phyloP scores from a whole-genome alignment of 2,113 vertebrate species.

The Beaufortia kweichowensis region DNA sequence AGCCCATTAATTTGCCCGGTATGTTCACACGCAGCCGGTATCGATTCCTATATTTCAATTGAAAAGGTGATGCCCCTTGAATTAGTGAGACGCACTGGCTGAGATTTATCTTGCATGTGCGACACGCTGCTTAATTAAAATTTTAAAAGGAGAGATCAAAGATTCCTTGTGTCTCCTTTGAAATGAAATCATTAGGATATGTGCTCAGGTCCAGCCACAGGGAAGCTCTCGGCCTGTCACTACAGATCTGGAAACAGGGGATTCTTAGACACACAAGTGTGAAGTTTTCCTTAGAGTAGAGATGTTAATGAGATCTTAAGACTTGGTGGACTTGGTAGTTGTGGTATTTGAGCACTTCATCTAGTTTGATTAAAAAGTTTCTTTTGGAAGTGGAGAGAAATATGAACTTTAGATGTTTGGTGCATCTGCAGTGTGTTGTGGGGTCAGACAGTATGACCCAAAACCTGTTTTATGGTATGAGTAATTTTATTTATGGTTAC shows the following conservation, averaged over 20 bases:
- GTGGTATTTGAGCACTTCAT: no score
- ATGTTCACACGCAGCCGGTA: constrained; percentile 49
- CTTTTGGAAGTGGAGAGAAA: no score
- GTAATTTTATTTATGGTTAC: no score
- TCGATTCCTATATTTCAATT: constrained; percentile 67
- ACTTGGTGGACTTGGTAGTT: no score
- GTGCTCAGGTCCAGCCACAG: constrained; percentile 56
- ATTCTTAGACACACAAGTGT: background rate
- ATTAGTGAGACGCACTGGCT: constrained; percentile 52
- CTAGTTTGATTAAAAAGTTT: no score
- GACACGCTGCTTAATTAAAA: constrained; percentile 60
- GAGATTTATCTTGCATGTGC: constrained; percentile 35
- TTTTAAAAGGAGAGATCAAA: constrained; percentile 65
- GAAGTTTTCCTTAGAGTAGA: background rate
- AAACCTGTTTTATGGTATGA: no score
- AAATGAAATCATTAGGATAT: constrained; percentile 65
- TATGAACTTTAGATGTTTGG: no score
- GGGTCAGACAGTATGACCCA: no score
- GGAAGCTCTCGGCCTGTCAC: constrained; percentile 8
- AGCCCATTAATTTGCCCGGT: constrained; percentile 52
- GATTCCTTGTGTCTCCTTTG: constrained; percentile 63
- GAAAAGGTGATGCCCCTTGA: constrained; percentile 67
- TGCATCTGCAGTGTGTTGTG: no score
- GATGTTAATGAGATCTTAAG: constrained; percentile 13
- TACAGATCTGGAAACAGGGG: background rate